Conservation (phyloP, 2,113 vertebrate species). For the Limanda limanda region DNA sequence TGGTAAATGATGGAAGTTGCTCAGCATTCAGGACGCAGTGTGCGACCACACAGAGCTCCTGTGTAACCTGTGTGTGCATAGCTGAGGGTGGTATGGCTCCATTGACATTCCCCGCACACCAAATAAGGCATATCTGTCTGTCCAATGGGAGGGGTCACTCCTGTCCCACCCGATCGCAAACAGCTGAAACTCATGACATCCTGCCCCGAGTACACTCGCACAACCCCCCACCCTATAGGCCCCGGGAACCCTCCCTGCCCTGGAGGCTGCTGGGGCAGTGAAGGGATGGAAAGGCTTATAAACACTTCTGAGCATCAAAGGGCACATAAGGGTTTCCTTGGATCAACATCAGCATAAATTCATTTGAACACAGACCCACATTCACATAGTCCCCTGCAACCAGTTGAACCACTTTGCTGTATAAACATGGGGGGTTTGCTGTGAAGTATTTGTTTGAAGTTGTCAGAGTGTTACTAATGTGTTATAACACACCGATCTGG, state of each 20-base stretch:
- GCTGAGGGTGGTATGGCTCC: constrained; percentile 35
- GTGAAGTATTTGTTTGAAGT: background rate
- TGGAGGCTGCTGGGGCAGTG: constrained; percentile 23
- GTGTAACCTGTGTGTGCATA: constrained; percentile 36
- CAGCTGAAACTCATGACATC: constrained; percentile 72
- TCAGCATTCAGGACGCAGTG: constrained; percentile 1
- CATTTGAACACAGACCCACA: too few relatives aligned
- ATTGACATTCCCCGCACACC: constrained; percentile 54
- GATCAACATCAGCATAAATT: background rate
- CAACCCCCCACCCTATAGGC: constrained; percentile 14
- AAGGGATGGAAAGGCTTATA: constrained; percentile 17
- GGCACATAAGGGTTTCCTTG: background rate
- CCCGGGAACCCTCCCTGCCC: constrained; percentile 22
- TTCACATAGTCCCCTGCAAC: too few relatives aligned
- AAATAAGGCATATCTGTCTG: constrained; percentile 67
- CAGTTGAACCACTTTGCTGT: background rate
- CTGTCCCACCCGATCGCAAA: constrained; percentile 45
- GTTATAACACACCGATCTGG: background rate
- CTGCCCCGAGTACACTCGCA: constrained; percentile 27
- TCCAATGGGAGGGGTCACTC: constrained; percentile 56
- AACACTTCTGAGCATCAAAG: constrained; percentile 25
- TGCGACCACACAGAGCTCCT: constrained; percentile 24
- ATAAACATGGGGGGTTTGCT: background rate
- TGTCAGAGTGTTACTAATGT: background rate
- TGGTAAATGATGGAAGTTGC: background rate